Evolutionary conservation across 2,797 vertebrate species (phyloP).

Genomic region (Argyrosomus regius): DNA sequence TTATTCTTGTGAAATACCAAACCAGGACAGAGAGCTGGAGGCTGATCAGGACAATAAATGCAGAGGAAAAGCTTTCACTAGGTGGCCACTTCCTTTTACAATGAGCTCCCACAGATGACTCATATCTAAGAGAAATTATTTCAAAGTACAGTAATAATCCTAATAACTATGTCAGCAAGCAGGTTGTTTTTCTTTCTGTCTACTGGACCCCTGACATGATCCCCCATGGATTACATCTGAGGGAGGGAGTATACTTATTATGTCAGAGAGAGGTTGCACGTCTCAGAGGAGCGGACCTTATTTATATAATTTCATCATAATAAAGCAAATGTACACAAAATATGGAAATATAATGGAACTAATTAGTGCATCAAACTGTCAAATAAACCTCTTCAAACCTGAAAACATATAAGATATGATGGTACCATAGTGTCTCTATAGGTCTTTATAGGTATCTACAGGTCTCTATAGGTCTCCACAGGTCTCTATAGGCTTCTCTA

Average conservation of each 20-base stretch:
- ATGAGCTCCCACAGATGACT: neutral
- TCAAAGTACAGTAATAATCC: neutral
- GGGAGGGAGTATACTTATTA: neutral
- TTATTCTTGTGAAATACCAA: neutral
- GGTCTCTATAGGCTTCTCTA: neutral
- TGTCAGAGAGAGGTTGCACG: neutral
- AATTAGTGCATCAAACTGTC: neutral
- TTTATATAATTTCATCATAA: neutral
- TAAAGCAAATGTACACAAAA: neutral
- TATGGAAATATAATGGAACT: too few relatives aligned
- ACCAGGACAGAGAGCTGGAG: neutral
- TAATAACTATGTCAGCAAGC: conserved; percentile 16
- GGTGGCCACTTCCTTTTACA: neutral
- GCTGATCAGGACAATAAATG: conserved; percentile 20
- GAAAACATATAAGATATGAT: neutral
- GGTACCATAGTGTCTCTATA: neutral
- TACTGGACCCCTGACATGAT: conserved; percentile 5
- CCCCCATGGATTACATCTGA: conserved; percentile 3
- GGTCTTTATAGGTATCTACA: too few relatives aligned
- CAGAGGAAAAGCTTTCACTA: neutral
- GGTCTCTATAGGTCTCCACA: too few relatives aligned
- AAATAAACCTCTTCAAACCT: neutral
- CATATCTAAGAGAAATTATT: neutral
- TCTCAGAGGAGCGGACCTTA: too few relatives aligned
- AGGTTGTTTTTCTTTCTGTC: conserved; percentile 18